phyloP scores from a whole-genome alignment of 2,888 invertebrate genomes.

The Brachypalpus laphriformis region DNA sequence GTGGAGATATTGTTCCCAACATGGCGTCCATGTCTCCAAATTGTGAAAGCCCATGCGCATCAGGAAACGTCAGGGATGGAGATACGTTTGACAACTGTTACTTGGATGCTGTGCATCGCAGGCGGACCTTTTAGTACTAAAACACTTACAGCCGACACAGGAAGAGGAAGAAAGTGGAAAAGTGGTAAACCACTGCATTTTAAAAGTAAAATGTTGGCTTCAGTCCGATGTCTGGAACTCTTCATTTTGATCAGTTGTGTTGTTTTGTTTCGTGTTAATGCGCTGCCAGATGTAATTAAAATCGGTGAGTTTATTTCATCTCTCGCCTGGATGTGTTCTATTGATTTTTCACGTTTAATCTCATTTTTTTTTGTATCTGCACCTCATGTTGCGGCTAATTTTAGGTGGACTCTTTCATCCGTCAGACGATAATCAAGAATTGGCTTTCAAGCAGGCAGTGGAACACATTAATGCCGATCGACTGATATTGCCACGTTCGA shows the following conservation, averaged over 20 bases:
- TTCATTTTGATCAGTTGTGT: conserved; percentile 35
- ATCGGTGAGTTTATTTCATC: conserved; percentile 78
- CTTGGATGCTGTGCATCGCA: conserved; percentile 65
- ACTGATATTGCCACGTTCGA: conserved; percentile 92
- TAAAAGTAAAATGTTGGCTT: conserved; percentile 30
- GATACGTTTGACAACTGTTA: conserved; percentile 65
- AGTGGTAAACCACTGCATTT: not conserved
- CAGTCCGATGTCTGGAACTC: not conserved
- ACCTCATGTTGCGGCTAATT: conserved; percentile 37
- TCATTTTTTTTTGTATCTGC: conserved; percentile 25
- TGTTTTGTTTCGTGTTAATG: conserved; percentile 44
- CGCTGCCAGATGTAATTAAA: conserved; percentile 81
- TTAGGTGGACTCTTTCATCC: conserved; percentile 94
- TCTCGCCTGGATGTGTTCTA: conserved; percentile 5
- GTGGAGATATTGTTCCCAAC: conserved; percentile 47
- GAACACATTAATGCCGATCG: conserved; percentile 94
- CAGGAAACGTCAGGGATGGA: conserved; percentile 38
- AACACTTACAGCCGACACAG: conserved; percentile 39
- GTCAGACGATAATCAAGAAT: conserved; percentile 93
- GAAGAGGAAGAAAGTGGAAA: not conserved
- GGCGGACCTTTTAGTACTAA: conserved; percentile 49
- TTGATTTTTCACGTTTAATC: conserved; percentile 56
- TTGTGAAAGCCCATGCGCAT: conserved; percentile 42
- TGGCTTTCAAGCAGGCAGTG: conserved; percentile 96
- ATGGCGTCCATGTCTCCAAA: conserved; percentile 66